Conservation (phyloP, 2,797 vertebrate species). For the Tachyglossus aculeatus region DNA sequence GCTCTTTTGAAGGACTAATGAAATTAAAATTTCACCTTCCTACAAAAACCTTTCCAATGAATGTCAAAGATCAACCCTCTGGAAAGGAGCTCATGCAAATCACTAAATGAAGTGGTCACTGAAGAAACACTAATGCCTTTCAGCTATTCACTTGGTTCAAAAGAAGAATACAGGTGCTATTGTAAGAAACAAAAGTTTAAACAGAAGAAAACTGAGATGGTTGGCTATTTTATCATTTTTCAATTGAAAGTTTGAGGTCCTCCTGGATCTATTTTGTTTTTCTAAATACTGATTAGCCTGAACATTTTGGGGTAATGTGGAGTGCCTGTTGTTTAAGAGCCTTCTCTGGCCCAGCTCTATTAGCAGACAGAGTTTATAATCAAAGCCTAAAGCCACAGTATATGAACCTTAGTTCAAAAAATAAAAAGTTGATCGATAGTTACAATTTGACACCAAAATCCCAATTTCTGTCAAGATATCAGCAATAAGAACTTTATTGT, state of each 20-base stretch:
- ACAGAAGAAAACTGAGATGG: conserved; percentile 25
- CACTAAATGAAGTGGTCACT: too few relatives aligned
- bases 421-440: conserved; percentile 66
- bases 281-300: background rate
- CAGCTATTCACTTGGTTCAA: conserved; percentile 67
- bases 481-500: conserved; percentile 45
- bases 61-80: conserved; percentile 62
- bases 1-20: too few relatives aligned
- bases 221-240: background rate
- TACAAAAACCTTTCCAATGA: too few relatives aligned
- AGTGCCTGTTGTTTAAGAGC: conserved; percentile 17
- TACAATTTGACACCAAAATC: conserved; percentile 61
- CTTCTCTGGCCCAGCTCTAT: background rate
- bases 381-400: conserved; percentile 4
- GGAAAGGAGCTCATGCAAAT: conserved; percentile 65
- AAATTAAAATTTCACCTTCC: too few relatives aligned
- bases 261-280: background rate
- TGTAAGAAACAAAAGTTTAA: conserved; percentile 56
- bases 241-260: conserved; percentile 14
- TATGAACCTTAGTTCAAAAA: conserved; percentile 14
- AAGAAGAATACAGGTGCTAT: conserved; percentile 57
- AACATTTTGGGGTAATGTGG: conserved; percentile 3
- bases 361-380: conserved; percentile 15
- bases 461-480: conserved; percentile 61
- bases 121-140: conserved; percentile 66